Evolutionary conservation across 2,113 vertebrate species (phyloP), one percentile per base, ranked within the genome.

Genomic region (Psettodes erumei): DNA sequence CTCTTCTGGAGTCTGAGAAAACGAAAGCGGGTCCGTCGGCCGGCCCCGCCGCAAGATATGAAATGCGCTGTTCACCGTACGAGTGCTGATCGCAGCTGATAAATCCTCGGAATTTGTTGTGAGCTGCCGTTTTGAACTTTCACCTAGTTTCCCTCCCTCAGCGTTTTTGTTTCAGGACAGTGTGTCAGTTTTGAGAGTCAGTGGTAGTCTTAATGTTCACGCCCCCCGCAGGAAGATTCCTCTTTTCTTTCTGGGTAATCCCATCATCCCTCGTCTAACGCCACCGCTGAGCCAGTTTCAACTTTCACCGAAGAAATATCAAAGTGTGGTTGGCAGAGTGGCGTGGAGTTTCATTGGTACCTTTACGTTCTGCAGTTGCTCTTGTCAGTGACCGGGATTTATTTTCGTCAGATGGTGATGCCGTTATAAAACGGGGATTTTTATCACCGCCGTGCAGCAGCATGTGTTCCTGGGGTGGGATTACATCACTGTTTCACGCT

Each of bases 41-140:
- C 4, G 3, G 12, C 43, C 19, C 23, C 3, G n/a, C 27, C 13
- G 3, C 19, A 60, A 62, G 6, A 58, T 9, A 50, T 47, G 33
- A 33, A 32, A 43, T 54, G 9, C 33, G 33, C 5, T 42, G 19
- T 40, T 48, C 7, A 2, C 58, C 38, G 1, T 67, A 5, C 13
- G 16, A 37, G 51, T 30, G 42, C 42, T 60, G 27, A 16, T 67
- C 19, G n/a, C 2, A n/a, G 43, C 10, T 45, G 8, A 47, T 7
- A 30, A 11, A 59, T 16, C 8, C 1, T 16, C 18, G 7, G 16
- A 0, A 19, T 65, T 37, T 54, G 25, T 27, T 32, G 3, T 18
- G 9, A 32, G 8, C 6, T 15, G 43, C 32, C 53, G 23, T 68
- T 48, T 55, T n/a, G 8, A 69, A 4, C 40, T 70, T 70, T 71